These are phyloP conservation scores for Chromoteleia sp. DNA, from an alignment of 2,888 invertebrate species.

Conservation along the genomic window DNA sequence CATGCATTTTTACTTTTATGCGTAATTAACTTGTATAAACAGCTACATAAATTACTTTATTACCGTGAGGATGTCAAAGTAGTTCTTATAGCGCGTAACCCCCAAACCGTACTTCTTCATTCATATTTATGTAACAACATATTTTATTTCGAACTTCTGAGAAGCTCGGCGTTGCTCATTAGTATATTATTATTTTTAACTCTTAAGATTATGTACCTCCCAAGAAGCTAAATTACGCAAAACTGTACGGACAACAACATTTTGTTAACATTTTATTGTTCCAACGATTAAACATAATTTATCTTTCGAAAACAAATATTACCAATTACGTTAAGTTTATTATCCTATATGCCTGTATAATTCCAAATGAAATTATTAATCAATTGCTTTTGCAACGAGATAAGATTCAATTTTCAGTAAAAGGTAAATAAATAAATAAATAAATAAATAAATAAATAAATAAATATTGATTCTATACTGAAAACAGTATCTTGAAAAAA, in stretches of 20 bases:
- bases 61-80: slow-evolving; percentile 39
- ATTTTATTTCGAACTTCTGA: slow-evolving; percentile 48
- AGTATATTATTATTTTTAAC: slow-evolving; percentile 51
- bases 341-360: too few species aligned
- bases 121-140: slow-evolving; percentile 54
- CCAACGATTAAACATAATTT: not conserved
- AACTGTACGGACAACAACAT: not conserved
- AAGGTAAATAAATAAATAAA: too few species aligned
- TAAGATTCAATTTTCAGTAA: too few species aligned
- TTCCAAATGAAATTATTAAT: too few species aligned
- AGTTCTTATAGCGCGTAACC: slow-evolving; percentile 26
- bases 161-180: slow-evolving; percentile 41
- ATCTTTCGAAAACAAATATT: not conserved
- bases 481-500: too few species aligned
- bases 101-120: slow-evolving; percentile 38
- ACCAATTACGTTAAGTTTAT: too few species aligned
- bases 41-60: slow-evolving; percentile 42
- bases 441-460: too few species aligned
- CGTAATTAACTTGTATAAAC: slow-evolving; percentile 33
- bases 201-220: slow-evolving; percentile 24
- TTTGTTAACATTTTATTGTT: slow-evolving; percentile 7
- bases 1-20: slow-evolving; percentile 33
- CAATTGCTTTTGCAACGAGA: too few species aligned
- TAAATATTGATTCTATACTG: too few species aligned
- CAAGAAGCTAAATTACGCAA: slow-evolving; percentile 10